Evolutionary conservation across 2,888 invertebrate genomes (phyloP), one percentile per base, ranked within the genome.

Genomic region (Crocallis elinguaria): DNA sequence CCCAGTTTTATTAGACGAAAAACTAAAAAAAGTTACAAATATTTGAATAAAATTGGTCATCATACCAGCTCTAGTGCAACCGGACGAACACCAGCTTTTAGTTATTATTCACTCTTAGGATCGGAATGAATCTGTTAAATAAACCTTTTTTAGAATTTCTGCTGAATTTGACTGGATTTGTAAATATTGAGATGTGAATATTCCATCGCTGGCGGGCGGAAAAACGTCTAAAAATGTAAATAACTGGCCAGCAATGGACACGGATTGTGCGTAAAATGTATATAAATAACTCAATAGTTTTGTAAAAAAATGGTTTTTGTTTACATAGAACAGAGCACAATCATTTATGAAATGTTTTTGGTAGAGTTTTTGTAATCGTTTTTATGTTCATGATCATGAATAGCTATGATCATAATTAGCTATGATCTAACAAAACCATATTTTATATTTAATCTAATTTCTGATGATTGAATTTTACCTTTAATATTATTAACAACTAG

Each of bases 281-380:
- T 62, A 54, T 49, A 38, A 56, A 53, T 62, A 49, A 46, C 46
- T 51, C 49, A 51, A 45, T 53, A 50, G 57, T 30, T 45, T 39
- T 11, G 25, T 32, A 44, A 42, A 60, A 43, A 53, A 54, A 37
- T 42, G 25, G 13, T 1, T 11, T 13, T 7, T 4, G 5, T 25
- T 58, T 41, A 62, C 64, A 64, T 49, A 1, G 57, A 12, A 33
- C 7, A 6, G 13, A 32, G 33, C 7, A 23, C 23, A 5, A 6
- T 9, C 23, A 23, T 8, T 23, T 23, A 23, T 23, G 6, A 8
- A 23, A 23, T n/a, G n/a, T n/a, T n/a, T n/a, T n/a, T n/a, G n/a
- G n/a, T n/a, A n/a, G n/a, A n/a, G n/a, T n/a, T n/a, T n/a, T n/a
- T n/a, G n/a, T n/a, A n/a, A n/a, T n/a, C n/a, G n/a, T n/a, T n/a